Evolutionary conservation across 2,888 invertebrate species (phyloP).

Genomic region (Fabriciana adippe): DNA sequence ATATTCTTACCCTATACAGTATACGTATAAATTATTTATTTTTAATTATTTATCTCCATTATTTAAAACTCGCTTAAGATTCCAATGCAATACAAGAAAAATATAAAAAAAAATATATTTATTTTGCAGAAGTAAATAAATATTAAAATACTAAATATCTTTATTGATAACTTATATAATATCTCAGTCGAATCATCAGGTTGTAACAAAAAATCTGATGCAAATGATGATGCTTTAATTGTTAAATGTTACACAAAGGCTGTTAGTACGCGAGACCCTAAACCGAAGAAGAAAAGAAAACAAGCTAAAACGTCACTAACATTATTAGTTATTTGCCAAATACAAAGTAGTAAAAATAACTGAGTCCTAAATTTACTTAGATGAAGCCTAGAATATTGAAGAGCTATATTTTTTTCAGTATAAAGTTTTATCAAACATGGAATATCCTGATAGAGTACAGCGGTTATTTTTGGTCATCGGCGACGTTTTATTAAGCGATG

Average conservation of each 20-base stretch:
- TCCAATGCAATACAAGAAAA: not conserved
- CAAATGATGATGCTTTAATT: slow-evolving; percentile 57
- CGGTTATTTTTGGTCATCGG: slow-evolving; percentile 16
- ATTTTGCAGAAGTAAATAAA: slow-evolving; percentile 17
- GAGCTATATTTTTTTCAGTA: no score
- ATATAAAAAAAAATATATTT: not conserved
- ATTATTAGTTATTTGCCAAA: slow-evolving; percentile 13
- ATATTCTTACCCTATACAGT: no score
- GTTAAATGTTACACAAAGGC: slow-evolving; percentile 51
- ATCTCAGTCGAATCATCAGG: slow-evolving; percentile 36
- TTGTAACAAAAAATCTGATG: slow-evolving; percentile 48
- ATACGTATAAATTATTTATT: no score
- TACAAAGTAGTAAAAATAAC: not conserved
- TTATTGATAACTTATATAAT: slow-evolving; percentile 27
- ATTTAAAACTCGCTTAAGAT: not conserved
- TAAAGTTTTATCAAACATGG: not conserved
- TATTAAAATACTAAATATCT: slow-evolving; percentile 23
- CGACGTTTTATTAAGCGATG: slow-evolving; percentile 36
- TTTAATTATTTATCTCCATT: no score
- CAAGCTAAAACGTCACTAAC: slow-evolving; percentile 43
- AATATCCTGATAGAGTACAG: not conserved
- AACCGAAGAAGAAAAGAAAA: slow-evolving; percentile 45
- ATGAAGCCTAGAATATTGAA: no score
- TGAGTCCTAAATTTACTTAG: not conserved
- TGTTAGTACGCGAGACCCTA: slow-evolving; percentile 54